A percentile compares a stretch with the other conserved stretches of the same genome.
phyloP scores from a whole-genome alignment of 2,113 vertebrate genomes.

The Paracanthobrama guichenoti region DNA sequence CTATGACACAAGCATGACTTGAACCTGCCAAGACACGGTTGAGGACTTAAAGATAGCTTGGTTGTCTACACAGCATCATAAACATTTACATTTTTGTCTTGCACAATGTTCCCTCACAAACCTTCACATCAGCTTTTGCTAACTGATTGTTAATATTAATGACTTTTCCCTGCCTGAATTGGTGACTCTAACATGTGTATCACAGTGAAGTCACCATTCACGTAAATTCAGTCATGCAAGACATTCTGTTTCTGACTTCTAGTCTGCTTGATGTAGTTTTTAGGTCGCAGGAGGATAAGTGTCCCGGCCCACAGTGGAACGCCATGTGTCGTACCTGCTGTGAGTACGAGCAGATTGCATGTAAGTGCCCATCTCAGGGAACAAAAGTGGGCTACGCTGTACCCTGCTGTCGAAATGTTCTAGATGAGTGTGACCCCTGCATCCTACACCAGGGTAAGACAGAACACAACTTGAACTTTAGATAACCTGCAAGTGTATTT shows the following conservation, averaged over 20 bases:
- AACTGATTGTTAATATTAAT: neutral
- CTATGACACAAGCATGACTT: neutral
- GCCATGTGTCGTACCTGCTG: slow-evolving; percentile 92
- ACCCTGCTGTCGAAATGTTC: slow-evolving; percentile 89
- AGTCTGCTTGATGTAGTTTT: slow-evolving; percentile 67
- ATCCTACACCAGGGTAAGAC: slow-evolving; percentile 87
- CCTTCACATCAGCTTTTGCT: neutral
- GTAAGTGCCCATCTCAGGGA: slow-evolving; percentile 82
- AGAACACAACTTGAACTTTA: neutral
- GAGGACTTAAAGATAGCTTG: neutral
- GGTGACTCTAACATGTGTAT: neutral
- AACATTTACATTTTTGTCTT: neutral
- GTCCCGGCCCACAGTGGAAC: slow-evolving; percentile 87
- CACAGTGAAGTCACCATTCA: neutral
- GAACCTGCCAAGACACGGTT: neutral
- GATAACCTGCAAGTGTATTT: neutral
- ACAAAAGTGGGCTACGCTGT: slow-evolving; percentile 87
- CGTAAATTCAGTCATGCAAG: neutral
- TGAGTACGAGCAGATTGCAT: slow-evolving; percentile 87
- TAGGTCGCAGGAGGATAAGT: slow-evolving; percentile 80
- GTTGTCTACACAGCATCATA: too few relatives aligned
- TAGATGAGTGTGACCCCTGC: slow-evolving; percentile 90
- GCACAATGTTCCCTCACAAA: neutral
- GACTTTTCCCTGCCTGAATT: neutral
- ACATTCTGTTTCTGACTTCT: neutral